phyloP scores from a whole-genome alignment of 1,140 invertebrate species.

The Diorhabda sublineata region DNA sequence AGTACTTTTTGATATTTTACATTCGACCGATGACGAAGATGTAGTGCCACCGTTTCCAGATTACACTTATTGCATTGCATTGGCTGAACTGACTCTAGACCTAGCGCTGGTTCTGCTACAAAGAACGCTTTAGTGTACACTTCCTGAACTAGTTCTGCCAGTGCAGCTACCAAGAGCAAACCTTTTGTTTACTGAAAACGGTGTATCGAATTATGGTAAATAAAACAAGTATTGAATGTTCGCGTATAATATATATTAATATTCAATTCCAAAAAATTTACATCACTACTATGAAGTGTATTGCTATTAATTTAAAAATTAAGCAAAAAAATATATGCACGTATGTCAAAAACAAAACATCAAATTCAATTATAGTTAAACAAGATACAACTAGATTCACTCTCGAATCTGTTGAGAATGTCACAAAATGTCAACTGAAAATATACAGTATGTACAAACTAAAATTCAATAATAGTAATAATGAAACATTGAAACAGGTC shows the following conservation, averaged over 20 bases:
- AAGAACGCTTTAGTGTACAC: no score
- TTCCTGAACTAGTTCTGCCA: no score
- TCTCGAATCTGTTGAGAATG: constrained; percentile 7
- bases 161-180: no score
- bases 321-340: constrained; percentile 8
- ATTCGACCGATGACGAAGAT: no score
- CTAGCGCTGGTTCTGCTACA: no score
- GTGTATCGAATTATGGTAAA: background rate
- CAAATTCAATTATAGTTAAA: constrained; percentile 4
- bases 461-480: constrained; percentile 16
- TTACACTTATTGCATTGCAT: no score
- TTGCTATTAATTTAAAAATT: constrained; percentile 16
- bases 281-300: constrained; percentile 18
- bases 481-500: constrained; percentile 16
- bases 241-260: constrained; percentile 19
- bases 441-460: constrained; percentile 21
- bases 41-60: no score
- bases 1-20: no score
- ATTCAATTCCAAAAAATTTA: constrained; percentile 18
- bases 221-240: constrained; percentile 16
- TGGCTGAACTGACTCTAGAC: no score
- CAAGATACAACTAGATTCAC: constrained; percentile 7
- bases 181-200: no score
- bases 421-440: constrained; percentile 17
- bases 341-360: background rate